phyloP scores from a whole-genome alignment of 2,113 vertebrate species.

The Seriola rivoliana region DNA sequence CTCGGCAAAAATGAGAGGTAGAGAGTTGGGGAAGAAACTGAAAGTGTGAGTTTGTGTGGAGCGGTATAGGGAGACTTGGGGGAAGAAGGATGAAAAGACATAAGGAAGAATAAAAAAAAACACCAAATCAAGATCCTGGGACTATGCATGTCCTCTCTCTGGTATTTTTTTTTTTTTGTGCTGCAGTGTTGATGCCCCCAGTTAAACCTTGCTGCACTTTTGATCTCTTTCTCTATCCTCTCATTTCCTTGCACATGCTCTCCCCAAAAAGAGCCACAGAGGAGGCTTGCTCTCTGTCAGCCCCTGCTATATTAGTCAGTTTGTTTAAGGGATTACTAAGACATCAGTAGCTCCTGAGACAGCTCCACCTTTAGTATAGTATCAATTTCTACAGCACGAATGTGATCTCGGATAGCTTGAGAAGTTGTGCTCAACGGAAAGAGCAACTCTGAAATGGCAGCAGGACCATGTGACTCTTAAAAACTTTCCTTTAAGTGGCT shows the following conservation, averaged over 20 bases:
- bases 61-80: neutral
- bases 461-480: neutral
- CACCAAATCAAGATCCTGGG: constrained; percentile 24
- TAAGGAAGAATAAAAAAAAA: neutral
- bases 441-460: constrained; percentile 4
- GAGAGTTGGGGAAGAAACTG: constrained; percentile 28
- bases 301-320: constrained; percentile 12
- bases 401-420: neutral
- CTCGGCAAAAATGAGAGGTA: constrained; percentile 13
- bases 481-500: neutral
- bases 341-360: constrained; percentile 5
- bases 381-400: neutral
- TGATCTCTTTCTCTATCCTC: constrained; percentile 35
- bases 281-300: neutral
- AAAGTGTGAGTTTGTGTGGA: constrained; percentile 26
- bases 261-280: neutral
- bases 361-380: neutral
- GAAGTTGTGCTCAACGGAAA: neutral
- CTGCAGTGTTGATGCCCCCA: constrained; percentile 31
- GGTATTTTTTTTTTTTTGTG: neutral
- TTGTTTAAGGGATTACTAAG: constrained; percentile 31
- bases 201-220: constrained; percentile 39
- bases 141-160: constrained; percentile 4
- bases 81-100: constrained; percentile 38
- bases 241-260: neutral